These are phyloP conservation scores for Trichosurus vulpecula DNA, from an alignment of 2,797 vertebrate genomes.

Conservation along the genomic window DNA sequence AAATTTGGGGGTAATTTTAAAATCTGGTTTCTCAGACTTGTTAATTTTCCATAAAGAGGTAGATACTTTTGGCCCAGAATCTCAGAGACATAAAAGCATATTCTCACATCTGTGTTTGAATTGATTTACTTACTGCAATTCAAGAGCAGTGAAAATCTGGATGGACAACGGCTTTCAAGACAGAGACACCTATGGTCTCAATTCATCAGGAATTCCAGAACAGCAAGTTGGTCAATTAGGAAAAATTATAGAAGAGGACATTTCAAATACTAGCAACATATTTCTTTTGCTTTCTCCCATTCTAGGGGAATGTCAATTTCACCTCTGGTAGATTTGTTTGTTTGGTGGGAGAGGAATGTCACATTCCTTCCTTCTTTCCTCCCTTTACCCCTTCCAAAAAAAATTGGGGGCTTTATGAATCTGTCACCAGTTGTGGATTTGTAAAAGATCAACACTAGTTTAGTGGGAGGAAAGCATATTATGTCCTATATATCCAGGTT, in stretches of 20 bases:
- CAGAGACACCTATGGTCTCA: not conserved
- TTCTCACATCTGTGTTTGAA: not conserved
- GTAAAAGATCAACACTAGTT: conserved; percentile 5
- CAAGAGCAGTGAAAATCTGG: not conserved
- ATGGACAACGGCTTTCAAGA: not conserved
- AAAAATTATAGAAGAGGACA: not conserved
- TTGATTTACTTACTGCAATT: not conserved
- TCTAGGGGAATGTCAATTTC: not conserved
- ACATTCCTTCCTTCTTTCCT: not conserved
- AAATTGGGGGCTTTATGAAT: not conserved
- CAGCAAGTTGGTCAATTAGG: not conserved
- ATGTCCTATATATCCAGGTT: conserved; percentile 24
- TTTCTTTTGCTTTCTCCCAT: not conserved
- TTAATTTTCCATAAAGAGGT: conserved; percentile 12
- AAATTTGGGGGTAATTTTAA: not conserved
- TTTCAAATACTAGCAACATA: not conserved
- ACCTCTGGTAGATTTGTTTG: not conserved
- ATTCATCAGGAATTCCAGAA: conserved; percentile 2
- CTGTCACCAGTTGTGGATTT: not conserved
- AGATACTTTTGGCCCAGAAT: conserved; percentile 40
- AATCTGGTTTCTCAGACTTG: not conserved
- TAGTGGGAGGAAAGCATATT: not conserved
- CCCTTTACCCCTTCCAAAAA: not conserved
- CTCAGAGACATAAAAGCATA: conserved; percentile 39
- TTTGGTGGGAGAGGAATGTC: not conserved